A percentile compares a stretch with the other conserved stretches of the same genome.
phyloP scores from a whole-genome alignment of 2,113 vertebrate species.

The Isurus oxyrinchus region DNA sequence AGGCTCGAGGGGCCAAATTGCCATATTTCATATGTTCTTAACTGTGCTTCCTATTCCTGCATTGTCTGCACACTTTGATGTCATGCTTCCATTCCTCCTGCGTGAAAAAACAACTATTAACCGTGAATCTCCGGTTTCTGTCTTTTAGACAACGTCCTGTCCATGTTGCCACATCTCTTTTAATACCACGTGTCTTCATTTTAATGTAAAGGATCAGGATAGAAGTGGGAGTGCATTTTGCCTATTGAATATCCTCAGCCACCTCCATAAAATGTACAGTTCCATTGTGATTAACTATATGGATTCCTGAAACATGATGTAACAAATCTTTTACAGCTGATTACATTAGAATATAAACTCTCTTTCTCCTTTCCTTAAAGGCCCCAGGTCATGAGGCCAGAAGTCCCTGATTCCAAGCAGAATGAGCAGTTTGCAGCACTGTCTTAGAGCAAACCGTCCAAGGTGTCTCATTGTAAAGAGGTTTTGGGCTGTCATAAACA shows the following conservation, averaged over 20 bases:
- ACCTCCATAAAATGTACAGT: not conserved
- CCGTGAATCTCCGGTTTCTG: not conserved
- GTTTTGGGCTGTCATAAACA: slow-evolving; percentile 6
- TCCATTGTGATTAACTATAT: not conserved
- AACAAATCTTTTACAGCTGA: not conserved
- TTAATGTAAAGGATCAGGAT: not conserved
- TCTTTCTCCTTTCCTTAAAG: not conserved
- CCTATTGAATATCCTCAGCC: not conserved
- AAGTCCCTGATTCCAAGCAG: not conserved
- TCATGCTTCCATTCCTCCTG: not conserved
- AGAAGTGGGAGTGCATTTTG: not conserved
- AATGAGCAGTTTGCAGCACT: not conserved
- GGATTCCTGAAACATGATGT: not conserved
- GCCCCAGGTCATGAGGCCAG: too few species aligned
- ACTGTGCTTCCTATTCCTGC: not conserved
- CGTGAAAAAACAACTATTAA: not conserved
- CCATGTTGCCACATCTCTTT: not conserved
- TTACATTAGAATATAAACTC: not conserved
- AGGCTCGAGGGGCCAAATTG: too few species aligned
- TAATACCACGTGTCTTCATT: not conserved
- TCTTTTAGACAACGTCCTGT: not conserved
- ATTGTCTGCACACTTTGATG: not conserved
- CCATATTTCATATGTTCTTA: too few species aligned
- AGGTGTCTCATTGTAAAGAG: not conserved
- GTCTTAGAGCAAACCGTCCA: not conserved